Conservation (phyloP, 2,113 vertebrate genomes). For the Albula goreensis region DNA sequence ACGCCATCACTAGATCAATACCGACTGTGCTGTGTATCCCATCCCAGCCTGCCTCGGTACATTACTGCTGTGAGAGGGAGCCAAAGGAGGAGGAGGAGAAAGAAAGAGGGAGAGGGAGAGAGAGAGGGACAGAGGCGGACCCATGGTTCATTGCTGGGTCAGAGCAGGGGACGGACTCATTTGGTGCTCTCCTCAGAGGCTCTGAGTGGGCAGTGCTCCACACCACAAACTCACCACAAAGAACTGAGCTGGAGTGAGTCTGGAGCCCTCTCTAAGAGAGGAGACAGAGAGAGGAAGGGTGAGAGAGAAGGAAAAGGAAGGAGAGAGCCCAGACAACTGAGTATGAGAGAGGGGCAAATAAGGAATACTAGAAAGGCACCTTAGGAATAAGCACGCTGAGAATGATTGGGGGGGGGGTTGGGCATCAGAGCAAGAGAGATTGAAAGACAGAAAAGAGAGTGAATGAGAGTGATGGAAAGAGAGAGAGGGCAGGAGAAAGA, state of each 20-base stretch:
- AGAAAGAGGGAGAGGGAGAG: not conserved
- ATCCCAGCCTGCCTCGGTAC: not conserved
- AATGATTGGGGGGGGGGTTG: not conserved
- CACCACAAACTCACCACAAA: not conserved
- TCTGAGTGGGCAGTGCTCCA: not conserved
- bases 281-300: not conserved
- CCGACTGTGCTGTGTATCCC: not conserved
- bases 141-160: not conserved
- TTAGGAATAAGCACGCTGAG: not conserved
- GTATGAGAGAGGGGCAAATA: slow-evolving; percentile 4
- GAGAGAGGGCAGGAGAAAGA: slow-evolving; percentile 20
- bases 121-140: not conserved
- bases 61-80: not conserved
- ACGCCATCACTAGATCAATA: not conserved
- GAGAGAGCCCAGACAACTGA: not conserved
- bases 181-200: not conserved
- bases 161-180: not conserved
- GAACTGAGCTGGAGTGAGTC: not conserved
- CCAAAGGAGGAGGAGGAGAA: not conserved
- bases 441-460: not conserved
- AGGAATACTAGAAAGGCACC: not conserved
- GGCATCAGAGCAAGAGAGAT: not conserved
- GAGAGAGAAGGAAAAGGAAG: slow-evolving; percentile 27
- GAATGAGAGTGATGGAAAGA: slow-evolving; percentile 13
- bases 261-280: not conserved